These are phyloP conservation scores for Argya squamiceps DNA, from an alignment of 2,797 vertebrate genomes.

Conservation along the genomic window DNA sequence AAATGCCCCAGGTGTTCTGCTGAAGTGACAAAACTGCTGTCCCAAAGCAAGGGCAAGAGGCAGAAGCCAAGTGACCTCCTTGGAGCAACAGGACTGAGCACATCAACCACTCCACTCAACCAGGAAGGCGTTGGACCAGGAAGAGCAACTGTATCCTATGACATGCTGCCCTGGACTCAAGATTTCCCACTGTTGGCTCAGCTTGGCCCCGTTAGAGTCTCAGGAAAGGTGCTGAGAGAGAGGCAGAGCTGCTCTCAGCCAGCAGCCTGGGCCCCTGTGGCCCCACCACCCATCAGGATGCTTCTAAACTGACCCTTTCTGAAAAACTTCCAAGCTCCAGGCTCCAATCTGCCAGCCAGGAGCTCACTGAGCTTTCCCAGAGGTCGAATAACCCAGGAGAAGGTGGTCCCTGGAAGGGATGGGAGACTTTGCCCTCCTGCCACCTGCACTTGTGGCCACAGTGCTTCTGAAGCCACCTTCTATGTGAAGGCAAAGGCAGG, in stretches of 20 bases:
- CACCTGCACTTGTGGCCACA: fast-evolving
- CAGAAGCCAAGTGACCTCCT: background rate
- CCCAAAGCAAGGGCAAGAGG: background rate
- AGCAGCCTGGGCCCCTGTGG: background rate
- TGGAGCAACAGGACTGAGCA: background rate
- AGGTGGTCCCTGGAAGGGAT: background rate
- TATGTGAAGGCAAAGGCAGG: background rate
- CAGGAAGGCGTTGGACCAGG: background rate
- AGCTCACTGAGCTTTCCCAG: background rate
- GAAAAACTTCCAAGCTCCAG: background rate
- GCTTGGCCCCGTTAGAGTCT: background rate
- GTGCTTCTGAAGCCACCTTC: background rate
- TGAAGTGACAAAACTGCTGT: background rate
- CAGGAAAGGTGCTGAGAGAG: background rate
- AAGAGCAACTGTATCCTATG: fast-evolving
- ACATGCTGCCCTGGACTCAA: background rate
- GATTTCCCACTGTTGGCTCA: background rate
- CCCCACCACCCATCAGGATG: fast-evolving
- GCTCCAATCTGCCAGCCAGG: background rate
- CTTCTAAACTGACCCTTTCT: background rate
- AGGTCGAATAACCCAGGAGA: fast-evolving
- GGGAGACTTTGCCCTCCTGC: background rate
- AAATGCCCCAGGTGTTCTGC: fast-evolving
- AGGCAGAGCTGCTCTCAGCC: background rate
- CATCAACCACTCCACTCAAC: background rate